Conservation (phyloP, 2,113 vertebrate species). For the Brevimyrus niger region DNA sequence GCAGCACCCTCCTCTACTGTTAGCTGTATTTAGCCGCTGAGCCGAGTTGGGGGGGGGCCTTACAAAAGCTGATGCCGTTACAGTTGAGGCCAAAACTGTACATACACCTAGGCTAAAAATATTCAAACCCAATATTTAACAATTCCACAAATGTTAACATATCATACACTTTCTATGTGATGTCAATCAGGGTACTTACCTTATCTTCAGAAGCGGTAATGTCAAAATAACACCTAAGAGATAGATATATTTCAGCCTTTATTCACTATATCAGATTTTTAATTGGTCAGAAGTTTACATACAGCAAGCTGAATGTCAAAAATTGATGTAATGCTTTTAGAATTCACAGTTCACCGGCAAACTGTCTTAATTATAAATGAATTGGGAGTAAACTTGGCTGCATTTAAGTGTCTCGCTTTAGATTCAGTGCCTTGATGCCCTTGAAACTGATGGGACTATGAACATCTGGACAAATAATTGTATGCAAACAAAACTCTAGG, state of each 20-base stretch:
- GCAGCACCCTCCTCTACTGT: neutral
- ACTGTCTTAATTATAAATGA: neutral
- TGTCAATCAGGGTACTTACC: neutral
- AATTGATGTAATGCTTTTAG: neutral
- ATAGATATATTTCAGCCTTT: neutral
- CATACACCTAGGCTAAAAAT: neutral
- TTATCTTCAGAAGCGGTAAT: neutral
- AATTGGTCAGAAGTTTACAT: neutral
- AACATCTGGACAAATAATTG: neutral
- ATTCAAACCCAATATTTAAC: neutral
- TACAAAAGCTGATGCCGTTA: neutral
- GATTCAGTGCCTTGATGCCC: neutral
- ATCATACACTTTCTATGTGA: neutral
- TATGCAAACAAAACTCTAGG: neutral
- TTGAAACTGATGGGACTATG: neutral
- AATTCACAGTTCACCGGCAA: neutral
- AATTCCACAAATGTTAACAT: neutral
- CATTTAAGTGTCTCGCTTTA: neutral
- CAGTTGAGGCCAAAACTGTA: neutral
- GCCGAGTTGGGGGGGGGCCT: neutral
- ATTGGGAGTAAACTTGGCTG: neutral
- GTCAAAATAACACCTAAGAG: neutral
- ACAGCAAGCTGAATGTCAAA: neutral
- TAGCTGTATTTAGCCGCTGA: neutral
- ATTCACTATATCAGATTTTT: neutral